Evolutionary conservation across 2,113 vertebrate species (phyloP), one percentile per base, ranked within the genome.

Genomic region (Carassius carassius): DNA sequence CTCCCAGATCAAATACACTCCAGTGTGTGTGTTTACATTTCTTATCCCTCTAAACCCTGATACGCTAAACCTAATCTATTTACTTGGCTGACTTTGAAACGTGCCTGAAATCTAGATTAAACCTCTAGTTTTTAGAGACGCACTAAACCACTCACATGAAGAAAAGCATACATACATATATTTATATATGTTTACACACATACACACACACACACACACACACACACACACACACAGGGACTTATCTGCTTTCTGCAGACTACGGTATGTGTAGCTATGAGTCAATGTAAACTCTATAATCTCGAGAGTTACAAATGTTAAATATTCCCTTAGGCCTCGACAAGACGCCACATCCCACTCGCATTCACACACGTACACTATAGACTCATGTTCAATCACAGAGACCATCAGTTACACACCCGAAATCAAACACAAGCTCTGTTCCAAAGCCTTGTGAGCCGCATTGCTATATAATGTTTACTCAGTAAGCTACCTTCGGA

Each of bases 221-320:
- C 74, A 79, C 82, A 70, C 79, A 78, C 84, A 89, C 74, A 79
- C 82, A 49, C 21, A 74, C 44, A 37, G 19, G 21, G 19, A 44
- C 70, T 74, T 74, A 74, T 74, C 37, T 74, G 11, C 44, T 73
- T 60, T 58, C 75, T 83, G 35, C 32, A 23, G 72, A 51, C 32
- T 63, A 32, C 7, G 35, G 75, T 78, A 19, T 76, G 83, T 67
- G 51, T 37, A 79, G n/a, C 17, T 82, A 47, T 67, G 49, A 62
- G 78, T 75, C 44, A 51, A 23, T 21, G 49, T 63, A 58, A 35
- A 58, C 65, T 41, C 69, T 82, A 82, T 82, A n/a, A 72, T 41
- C 56, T 10, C 41, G 79, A 60, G 78, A 86, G 82, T 83, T 88
- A 88, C 78, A 90, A 89, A 92, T 87, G 86, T 89, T 86, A 89